phyloP scores from a whole-genome alignment of 2,888 invertebrate genomes.

The Mantis religiosa region DNA sequence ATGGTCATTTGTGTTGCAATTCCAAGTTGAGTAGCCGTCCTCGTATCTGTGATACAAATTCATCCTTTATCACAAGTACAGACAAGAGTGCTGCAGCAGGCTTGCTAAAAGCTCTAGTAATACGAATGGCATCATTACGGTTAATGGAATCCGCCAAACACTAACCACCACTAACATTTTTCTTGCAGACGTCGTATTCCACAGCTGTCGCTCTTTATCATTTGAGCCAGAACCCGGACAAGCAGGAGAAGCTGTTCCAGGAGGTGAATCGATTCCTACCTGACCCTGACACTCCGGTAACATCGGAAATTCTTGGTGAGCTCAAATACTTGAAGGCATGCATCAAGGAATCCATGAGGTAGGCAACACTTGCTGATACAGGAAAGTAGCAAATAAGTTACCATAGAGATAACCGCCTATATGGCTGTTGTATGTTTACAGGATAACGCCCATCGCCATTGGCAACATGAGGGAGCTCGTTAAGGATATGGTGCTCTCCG shows the following conservation, averaged over 20 bases:
- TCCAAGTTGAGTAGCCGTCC: no score
- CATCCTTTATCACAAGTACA: no score
- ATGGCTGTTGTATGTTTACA: neutral
- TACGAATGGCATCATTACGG: neutral
- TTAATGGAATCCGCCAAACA: neutral
- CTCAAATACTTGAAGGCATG: constrained; percentile 43
- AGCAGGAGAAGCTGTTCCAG: constrained; percentile 49
- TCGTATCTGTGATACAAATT: no score
- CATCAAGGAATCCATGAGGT: constrained; percentile 31
- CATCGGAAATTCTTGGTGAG: constrained; percentile 39
- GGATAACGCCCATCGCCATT: constrained; percentile 54
- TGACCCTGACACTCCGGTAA: constrained; percentile 35
- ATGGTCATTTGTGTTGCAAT: no score
- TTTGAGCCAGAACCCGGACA: constrained; percentile 51
- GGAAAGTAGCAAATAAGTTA: neutral
- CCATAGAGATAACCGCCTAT: neutral
- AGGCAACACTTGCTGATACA: neutral
- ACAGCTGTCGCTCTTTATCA: constrained; percentile 50
- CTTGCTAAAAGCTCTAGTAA: neutral
- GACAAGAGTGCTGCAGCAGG: no score
- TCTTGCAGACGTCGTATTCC: constrained; percentile 38
- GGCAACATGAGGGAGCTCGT: constrained; percentile 53
- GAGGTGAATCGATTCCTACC: constrained; percentile 38
- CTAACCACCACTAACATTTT: neutral
- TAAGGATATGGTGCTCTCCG: constrained; percentile 56